phyloP scores from a whole-genome alignment of 2,888 invertebrate genomes.

The Julus scandinavius region DNA sequence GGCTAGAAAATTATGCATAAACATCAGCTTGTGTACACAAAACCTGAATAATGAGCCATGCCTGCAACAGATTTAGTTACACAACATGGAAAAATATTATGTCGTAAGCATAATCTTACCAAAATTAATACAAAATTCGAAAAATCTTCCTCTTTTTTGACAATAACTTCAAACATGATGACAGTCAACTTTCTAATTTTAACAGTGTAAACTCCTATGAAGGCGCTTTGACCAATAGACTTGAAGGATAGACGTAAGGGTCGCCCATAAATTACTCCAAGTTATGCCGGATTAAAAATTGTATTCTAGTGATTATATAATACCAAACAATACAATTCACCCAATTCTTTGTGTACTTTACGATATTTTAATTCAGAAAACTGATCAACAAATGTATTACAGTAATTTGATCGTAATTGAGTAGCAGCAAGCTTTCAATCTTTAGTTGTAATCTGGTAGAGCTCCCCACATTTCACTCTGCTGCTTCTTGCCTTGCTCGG shows the following conservation, averaged over 20 bases:
- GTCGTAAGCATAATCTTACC: neutral
- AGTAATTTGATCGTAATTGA: neutral
- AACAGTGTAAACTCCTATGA: neutral
- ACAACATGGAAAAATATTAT: no score
- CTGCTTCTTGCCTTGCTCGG: conserved; percentile 59
- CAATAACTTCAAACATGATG: conserved; percentile 33
- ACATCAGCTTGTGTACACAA: neutral
- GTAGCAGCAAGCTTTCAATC: neutral
- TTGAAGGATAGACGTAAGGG: neutral
- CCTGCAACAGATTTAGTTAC: no score
- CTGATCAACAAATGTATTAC: neutral
- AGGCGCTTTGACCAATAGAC: neutral
- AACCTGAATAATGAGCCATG: neutral
- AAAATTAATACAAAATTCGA: neutral
- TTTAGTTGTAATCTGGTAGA: conserved; percentile 50
- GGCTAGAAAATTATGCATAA: conserved; percentile 68
- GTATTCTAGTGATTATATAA: no score
- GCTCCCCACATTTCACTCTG: conserved; percentile 58
- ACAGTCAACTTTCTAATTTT: neutral
- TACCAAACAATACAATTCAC: no score
- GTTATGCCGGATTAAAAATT: no score
- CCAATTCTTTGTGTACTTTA: neutral
- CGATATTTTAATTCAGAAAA: neutral
- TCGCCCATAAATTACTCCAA: neutral
- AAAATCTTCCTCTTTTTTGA: neutral